A percentile compares a stretch with the other conserved stretches of the same genome.
Conservation (phyloP, 2,888 invertebrate species). For the Xestia xanthographa region DNA sequence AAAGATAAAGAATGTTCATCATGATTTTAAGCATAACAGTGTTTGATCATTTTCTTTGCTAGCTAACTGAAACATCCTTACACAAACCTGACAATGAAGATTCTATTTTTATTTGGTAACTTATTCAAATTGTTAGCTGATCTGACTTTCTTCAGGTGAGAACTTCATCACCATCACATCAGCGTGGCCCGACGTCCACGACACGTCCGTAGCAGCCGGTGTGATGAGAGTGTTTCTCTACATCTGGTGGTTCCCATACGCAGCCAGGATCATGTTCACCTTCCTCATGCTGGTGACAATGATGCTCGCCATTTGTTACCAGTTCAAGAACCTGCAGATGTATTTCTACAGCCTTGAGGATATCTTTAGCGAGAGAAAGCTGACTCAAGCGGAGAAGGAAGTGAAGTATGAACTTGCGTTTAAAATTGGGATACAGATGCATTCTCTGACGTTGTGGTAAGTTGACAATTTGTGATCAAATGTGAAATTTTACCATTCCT, state of each 20-base stretch:
- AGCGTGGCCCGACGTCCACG: conserved; percentile 75
- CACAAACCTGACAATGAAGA: background rate
- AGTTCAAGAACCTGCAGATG: conserved; percentile 66
- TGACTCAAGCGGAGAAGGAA: conserved; percentile 68
- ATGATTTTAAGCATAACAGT: background rate
- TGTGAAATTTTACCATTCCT: background rate
- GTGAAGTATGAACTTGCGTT: conserved; percentile 70
- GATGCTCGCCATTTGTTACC: conserved; percentile 68
- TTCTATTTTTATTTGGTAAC: background rate
- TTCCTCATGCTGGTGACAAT: conserved; percentile 68
- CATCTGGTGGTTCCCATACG: conserved; percentile 72
- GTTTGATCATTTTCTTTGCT: background rate
- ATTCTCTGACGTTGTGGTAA: conserved; percentile 59
- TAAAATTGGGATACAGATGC: conserved; percentile 75
- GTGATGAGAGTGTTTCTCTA: conserved; percentile 67
- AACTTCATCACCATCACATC: conserved; percentile 73
- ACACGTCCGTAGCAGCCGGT: conserved; percentile 64
- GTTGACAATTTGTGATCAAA: conserved; percentile 3
- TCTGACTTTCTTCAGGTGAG: conserved; percentile 51
- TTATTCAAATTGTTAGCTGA: background rate
- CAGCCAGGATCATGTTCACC: conserved; percentile 57
- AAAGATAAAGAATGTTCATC: no score
- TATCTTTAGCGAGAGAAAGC: conserved; percentile 29
- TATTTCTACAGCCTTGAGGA: conserved; percentile 65
- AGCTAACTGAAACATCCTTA: background rate